A percentile compares a stretch with the other conserved stretches of the same genome.
phyloP scores from a whole-genome alignment of 2,888 invertebrate species.

The Hoplodrina ambigua region DNA sequence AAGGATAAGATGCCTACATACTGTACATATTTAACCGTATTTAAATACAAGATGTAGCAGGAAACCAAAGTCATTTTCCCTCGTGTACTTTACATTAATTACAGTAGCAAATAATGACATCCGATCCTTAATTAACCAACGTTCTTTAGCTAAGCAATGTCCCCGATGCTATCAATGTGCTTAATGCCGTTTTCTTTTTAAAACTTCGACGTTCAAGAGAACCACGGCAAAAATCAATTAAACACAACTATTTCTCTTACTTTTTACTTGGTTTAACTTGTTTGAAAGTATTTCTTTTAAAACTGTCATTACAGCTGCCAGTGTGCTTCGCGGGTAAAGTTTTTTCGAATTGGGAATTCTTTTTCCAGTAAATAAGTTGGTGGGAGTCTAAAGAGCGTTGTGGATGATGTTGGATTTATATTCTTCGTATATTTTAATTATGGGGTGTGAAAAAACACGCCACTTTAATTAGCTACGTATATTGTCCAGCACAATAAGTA shows the following conservation, averaged over 20 bases:
- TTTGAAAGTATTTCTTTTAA: constrained; percentile 42
- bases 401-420: too few species aligned
- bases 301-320: constrained; percentile 34
- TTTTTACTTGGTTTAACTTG: constrained; percentile 29
- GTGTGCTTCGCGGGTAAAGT: not conserved
- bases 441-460: too few species aligned
- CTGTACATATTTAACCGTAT: not conserved
- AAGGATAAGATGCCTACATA: too few species aligned
- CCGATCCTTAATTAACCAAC: constrained; percentile 38
- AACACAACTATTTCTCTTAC: constrained; percentile 52
- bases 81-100: constrained; percentile 36
- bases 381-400: not conserved
- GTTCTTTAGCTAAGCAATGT: constrained; percentile 27
- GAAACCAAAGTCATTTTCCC: not conserved
- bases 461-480: too few species aligned
- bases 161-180: constrained; percentile 16
- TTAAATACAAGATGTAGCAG: not conserved
- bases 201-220: constrained; percentile 10
- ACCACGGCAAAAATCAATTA: constrained; percentile 41
- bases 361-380: constrained; percentile 7
- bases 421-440: too few species aligned
- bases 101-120: constrained; percentile 40
- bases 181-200: constrained; percentile 10
- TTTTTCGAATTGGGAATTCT: constrained; percentile 9
- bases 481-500: too few species aligned